These are phyloP conservation scores for Brenthis daphne DNA, from an alignment of 2,888 invertebrate species.

Conservation along the genomic window DNA sequence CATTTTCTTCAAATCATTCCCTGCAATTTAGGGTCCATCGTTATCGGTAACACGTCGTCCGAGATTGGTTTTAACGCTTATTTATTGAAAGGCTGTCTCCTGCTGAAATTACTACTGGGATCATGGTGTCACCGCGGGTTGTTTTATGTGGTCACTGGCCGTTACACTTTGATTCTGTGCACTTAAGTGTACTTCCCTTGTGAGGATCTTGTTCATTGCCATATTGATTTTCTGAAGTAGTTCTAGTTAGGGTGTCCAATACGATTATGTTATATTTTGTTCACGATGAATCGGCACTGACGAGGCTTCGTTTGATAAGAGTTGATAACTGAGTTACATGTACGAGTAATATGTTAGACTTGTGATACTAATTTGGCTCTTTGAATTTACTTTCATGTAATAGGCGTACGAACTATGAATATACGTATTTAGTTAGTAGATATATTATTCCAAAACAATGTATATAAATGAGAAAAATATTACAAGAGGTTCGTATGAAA, in stretches of 20 bases:
- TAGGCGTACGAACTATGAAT: not conserved
- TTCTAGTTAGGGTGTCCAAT: slow-evolving; percentile 32
- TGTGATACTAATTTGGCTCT: slow-evolving; percentile 13
- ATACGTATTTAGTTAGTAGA: not conserved
- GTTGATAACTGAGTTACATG: slow-evolving; percentile 25
- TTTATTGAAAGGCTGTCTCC: slow-evolving; percentile 74
- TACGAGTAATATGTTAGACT: slow-evolving; percentile 8
- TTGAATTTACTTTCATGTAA: not conserved
- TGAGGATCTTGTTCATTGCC: slow-evolving; percentile 7
- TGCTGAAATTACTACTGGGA: slow-evolving; percentile 66
- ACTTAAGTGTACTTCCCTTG: slow-evolving; percentile 22
- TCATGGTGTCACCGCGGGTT: slow-evolving; percentile 67
- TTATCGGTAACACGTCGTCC: slow-evolving; percentile 58
- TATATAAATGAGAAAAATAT: too few species aligned
- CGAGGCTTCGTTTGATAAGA: slow-evolving; percentile 24
- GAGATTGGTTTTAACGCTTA: slow-evolving; percentile 72
- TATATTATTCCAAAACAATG: not conserved
- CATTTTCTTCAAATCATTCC: slow-evolving; percentile 45
- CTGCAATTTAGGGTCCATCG: slow-evolving; percentile 54
- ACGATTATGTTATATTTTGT: slow-evolving; percentile 12
- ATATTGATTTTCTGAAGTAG: slow-evolving; percentile 14
- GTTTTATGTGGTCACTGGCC: slow-evolving; percentile 58
- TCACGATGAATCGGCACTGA: slow-evolving; percentile 30
- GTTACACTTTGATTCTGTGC: slow-evolving; percentile 31
- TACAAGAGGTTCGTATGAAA: too few species aligned